Evolutionary conservation across 2,797 vertebrate genomes (phyloP), one percentile per base, ranked within the genome.

Genomic region (Streptopelia turtur): DNA sequence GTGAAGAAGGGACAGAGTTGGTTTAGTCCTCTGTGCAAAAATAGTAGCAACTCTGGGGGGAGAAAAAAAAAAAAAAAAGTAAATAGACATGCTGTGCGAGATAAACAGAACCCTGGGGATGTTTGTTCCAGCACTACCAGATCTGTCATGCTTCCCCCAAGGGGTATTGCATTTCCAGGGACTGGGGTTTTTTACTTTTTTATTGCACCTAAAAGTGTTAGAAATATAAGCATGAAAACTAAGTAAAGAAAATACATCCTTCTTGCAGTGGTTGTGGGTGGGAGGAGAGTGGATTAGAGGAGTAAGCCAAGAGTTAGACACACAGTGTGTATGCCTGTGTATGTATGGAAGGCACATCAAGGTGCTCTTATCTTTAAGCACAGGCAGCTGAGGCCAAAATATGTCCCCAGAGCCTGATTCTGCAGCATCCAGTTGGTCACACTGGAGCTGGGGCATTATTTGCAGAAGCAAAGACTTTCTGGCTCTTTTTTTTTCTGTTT

Each of bases 101-200:
- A 81, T 69, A 96, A 97, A 96, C 2, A 1, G 41, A 70, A 33
- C 78, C 88, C 77, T 71, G 35, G 70, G 78, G 87, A n/a, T 88
- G 47, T 66, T 93, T 89, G 49, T 49, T 92, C 82, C 70, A 94
- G 33, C 30, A 6, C n/a, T 47, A 35, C 76, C 53, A 56, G n/a
- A 70, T 91, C 76, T 27, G 14, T 90, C 52, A 56, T 0, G 21
- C 27, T 70, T 91, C 16, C 60, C 76, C 65, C 69, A 47, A 69
- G 49, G 31, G 57, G 16, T 33, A 27, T 3, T 66, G 50, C 28
- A 20, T 71, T 94, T 37, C 60, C 37, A 22, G 47, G 30, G 35
- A 65, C 0, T 63, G 60, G 11, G 11, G 0, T 12, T 86, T 95
- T 95, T 88, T 1, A 52, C 52, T 55, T 3, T 1, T 63, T 91